Evolutionary conservation across 2,797 vertebrate genomes (phyloP).

Genomic region (Aldrovandia affinis): DNA sequence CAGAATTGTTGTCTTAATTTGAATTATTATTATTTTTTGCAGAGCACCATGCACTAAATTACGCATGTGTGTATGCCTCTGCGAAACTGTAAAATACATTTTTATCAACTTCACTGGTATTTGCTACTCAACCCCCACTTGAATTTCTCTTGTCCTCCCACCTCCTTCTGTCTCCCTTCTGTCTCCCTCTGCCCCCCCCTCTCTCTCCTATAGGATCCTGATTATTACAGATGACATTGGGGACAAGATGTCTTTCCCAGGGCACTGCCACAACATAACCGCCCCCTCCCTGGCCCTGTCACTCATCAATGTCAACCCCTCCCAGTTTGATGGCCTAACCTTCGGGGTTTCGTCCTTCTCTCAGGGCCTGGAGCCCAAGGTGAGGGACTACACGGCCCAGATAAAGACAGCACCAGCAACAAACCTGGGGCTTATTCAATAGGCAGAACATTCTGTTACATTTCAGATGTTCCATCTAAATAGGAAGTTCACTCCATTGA

Average conservation of each 20-base stretch:
- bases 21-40: too few species aligned
- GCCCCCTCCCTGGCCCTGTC: constrained; percentile 73
- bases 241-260: constrained; percentile 74
- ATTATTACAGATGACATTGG: constrained; percentile 75
- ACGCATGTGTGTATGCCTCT: too few species aligned
- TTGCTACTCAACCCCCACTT: too few species aligned
- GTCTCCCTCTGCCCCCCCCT: not conserved
- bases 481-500: too few species aligned
- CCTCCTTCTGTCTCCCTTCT: not conserved
- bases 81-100: too few species aligned
- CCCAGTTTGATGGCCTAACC: constrained; percentile 75
- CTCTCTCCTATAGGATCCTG: constrained; percentile 74
- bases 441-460: too few species aligned
- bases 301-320: constrained; percentile 66
- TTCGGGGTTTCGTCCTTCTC: constrained; percentile 74
- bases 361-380: constrained; percentile 67
- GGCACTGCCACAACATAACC: constrained; percentile 61
- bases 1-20: too few species aligned
- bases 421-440: too few species aligned
- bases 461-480: too few species aligned
- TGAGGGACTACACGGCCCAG: constrained; percentile 56
- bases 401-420: too few species aligned
- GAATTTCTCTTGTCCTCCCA: not conserved
- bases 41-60: too few species aligned
- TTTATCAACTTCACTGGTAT: too few species aligned